Evolutionary conservation across 2,797 vertebrate genomes (phyloP).

Genomic region (Threskiornis aethiopicus): DNA sequence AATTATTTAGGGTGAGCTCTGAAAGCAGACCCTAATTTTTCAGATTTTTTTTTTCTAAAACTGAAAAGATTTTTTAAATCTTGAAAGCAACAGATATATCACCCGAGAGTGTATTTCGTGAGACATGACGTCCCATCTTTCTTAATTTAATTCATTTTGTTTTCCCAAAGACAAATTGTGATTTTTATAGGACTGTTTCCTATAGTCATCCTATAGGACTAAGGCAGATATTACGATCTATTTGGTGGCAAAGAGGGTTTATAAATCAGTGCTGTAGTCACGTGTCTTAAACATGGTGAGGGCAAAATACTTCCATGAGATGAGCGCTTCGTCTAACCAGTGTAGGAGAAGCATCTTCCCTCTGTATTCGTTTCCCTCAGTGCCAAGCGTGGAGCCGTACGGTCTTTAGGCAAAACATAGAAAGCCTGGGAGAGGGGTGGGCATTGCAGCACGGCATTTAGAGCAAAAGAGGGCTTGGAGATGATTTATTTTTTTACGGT

Average conservation of each 20-base stretch:
- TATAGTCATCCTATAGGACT: background rate
- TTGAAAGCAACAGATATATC: background rate
- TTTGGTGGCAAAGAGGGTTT: background rate
- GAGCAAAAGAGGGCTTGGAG: background rate
- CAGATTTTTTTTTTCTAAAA: background rate
- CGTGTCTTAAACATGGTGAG: background rate
- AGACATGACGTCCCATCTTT: background rate
- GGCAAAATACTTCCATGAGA: background rate
- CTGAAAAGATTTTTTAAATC: background rate
- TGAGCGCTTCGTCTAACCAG: background rate
- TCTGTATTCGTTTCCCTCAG: background rate
- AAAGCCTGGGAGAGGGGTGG: background rate
- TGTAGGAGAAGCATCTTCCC: background rate
- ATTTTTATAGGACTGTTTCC: background rate
- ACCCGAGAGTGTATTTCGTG: background rate
- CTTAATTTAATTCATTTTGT: background rate
- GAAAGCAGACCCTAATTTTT: background rate
- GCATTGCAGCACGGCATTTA: background rate
- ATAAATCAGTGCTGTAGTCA: background rate
- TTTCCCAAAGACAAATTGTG: background rate
- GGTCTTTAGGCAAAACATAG: background rate
- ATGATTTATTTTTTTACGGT: background rate
- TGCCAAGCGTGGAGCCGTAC: fast-evolving
- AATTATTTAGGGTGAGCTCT: background rate
- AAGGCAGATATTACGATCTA: background rate